A percentile compares a stretch with the other conserved stretches of the same genome.
These are phyloP conservation scores for Colaptes auratus DNA, from an alignment of 2,113 vertebrate genomes.

Conservation along the genomic window DNA sequence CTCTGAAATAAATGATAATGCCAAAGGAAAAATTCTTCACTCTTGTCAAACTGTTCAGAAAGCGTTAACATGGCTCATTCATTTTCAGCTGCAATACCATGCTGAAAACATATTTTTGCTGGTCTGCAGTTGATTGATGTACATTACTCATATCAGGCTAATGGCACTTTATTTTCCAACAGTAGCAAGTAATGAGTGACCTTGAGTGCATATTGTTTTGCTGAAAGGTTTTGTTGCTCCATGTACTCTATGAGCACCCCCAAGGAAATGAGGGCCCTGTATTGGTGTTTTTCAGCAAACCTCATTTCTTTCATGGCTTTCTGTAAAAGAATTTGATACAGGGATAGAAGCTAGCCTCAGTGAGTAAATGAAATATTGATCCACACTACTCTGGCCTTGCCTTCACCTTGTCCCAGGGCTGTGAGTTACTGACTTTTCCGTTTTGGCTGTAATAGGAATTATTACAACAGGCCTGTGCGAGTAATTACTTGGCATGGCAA, in stretches of 20 bases:
- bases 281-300: conserved; percentile 87
- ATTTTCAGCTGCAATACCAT: conserved; percentile 71
- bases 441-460: conserved; percentile 99
- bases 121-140: conserved; percentile 80
- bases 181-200: conserved; percentile 86
- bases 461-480: conserved; percentile 97
- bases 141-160: conserved; percentile 80
- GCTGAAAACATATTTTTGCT: conserved; percentile 76
- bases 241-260: conserved; percentile 79
- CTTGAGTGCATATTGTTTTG: conserved; percentile 85
- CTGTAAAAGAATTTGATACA: conserved; percentile 95
- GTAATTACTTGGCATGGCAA: conserved; percentile 97
- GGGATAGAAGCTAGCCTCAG: conserved; percentile 89
- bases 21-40: conserved; percentile 69
- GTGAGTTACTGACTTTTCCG: conserved; percentile 99
- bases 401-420: conserved; percentile 98
- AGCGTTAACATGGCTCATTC: conserved; percentile 75
- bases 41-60: conserved; percentile 71
- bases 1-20: conserved; percentile 65
- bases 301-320: conserved; percentile 89
- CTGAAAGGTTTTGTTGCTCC: conserved; percentile 79
- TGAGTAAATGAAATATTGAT: conserved; percentile 99
- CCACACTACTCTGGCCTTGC: conserved; percentile 95
- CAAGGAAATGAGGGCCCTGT: conserved; percentile 89
- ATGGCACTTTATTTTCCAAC: conserved; percentile 85